Base-by-base conservation (phyloP, 2,113 vertebrate genomes). In the Cacatua alba region DNA sequence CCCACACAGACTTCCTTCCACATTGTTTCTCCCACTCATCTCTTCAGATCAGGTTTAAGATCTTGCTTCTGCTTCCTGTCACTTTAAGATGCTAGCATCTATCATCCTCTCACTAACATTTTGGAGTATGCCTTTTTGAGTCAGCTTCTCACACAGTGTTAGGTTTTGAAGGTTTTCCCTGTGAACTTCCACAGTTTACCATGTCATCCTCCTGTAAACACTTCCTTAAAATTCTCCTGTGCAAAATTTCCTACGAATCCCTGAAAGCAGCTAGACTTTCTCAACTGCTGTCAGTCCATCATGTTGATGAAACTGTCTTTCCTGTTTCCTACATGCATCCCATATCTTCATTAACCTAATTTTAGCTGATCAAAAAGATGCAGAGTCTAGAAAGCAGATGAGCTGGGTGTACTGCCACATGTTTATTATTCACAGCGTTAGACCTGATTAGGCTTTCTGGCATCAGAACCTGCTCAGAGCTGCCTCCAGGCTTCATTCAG, bases 1-100 rank as follows among this genome's bases (percentile, higher is more conserved):
- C 88, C 76, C 76, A 74, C 64, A 74, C 88, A 90, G 41, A 37
- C 78, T 80, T 93, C 75, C 53, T 94, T 67, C 35, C 4, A 12
- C 62, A 20, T 52, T 43, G 62, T 83, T 85, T 82, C 78, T 92
- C 78, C 82, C 70, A 85, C 78, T 76, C 85, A 57, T 88, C 63
- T 90, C 68, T 79, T 84, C 43, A 82, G 39, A 85, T 90, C 71
- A 51, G 51, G 62, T 84, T 92, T 88, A 83, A 94, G 68, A 81
- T 71, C 64, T 63, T 92, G 72, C 72, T 48, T 94, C 62, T 0
- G 1, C 46, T 86, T 96, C 76, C 90, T 82, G 80, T 44, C 55
- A 55, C 0, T 0, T 59, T 78, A 62, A 33, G 63, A 57, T 43
- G 23, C 20, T 70, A 59, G 55, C 55, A 80, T 75, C 46, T 75